Base-by-base conservation (phyloP, 2,113 vertebrate genomes). In the Eretmochelys imbricata region DNA sequence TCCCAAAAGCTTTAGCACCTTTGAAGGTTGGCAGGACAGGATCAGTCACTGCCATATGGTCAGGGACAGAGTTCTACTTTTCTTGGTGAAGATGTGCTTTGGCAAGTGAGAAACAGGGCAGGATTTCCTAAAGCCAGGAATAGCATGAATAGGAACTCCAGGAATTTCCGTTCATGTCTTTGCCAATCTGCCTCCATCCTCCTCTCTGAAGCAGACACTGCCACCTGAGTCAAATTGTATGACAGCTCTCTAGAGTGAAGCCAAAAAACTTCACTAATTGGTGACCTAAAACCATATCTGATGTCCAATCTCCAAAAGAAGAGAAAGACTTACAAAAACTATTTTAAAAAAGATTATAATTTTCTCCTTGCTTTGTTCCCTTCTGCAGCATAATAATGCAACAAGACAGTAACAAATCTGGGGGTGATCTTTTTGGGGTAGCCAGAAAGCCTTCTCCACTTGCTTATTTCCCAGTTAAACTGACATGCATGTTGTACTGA, bases 181-280 rank as follows among this genome's bases (percentile, higher is more conserved):
- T 84, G 27, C 54, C 53, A 48, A 1, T 31, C n/a, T 72, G 83
- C 65, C 51, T 84, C 87, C 65, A 72, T 25, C 1, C 11, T 22
- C 51, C 49, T 29, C 53, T 19, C 8, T 53, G 53, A 38, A 53
- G 81, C 57, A 59, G 75, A 78, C 12, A n/a, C 25, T 51, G 31
- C 42, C 51, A 53, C 4, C 48, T 2, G 20, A 55, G 75, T 24
- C 50, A 72, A 50, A 46, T 22, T 55, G 14, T 7, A 38, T 29
- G 20, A 51, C 49, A 42, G 50, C n/a, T 49, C 79, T 35, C n/a
- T 3, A 54, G 49, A 54, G 62, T 14, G 29, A 86, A 57, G 79
- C 38, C 48, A 49, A 55, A 17, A 46, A 49, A 42, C 29, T 22
- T 0, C 0, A 38, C 55, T 22, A 13, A 22, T 0, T 0, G 82